Percentiles rank a stretch among this genome's conserved stretches.
These are phyloP conservation scores for Halictus rubicundus DNA, from an alignment of 1,140 invertebrate species.

Conservation along the genomic window DNA sequence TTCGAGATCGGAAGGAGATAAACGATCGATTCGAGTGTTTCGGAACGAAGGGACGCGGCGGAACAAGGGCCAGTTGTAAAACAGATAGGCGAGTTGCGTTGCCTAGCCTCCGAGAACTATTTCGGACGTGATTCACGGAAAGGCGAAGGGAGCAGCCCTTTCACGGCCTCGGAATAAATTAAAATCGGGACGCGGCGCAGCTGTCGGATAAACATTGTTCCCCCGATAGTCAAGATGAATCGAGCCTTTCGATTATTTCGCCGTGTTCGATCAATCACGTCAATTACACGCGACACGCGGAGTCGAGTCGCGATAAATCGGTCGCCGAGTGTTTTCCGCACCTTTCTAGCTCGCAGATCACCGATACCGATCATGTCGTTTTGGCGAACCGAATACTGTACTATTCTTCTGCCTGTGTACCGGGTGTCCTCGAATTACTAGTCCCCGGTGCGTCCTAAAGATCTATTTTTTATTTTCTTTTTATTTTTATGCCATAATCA, in stretches of 20 bases:
- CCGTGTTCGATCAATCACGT: constrained; percentile 54
- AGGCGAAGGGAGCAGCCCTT: not conserved
- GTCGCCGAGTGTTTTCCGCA: constrained; percentile 5
- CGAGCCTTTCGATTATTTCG: constrained; percentile 32
- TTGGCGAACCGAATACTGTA: not conserved
- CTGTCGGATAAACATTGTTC: constrained; percentile 54
- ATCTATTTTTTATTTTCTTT: too few species aligned
- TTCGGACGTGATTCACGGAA: constrained; percentile 12
- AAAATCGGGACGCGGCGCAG: constrained; percentile 44
- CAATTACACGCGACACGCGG: constrained; percentile 50
- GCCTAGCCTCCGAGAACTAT: not conserved
- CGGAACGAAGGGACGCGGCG: not conserved
- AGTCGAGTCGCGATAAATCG: constrained; percentile 46
- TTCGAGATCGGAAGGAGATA: too few species aligned
- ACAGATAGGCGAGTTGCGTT: not conserved
- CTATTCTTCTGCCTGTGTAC: not conserved
- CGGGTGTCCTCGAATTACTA: too few species aligned
- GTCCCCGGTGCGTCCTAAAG: too few species aligned
- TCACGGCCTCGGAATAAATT: constrained; percentile 26
- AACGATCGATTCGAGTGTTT: not conserved
- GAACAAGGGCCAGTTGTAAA: not conserved
- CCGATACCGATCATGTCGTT: not conserved
- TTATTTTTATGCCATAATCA: too few species aligned
- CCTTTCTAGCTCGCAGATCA: not conserved
- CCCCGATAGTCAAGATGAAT: constrained; percentile 54